Evolutionary conservation across 2,797 vertebrate genomes (phyloP).

Genomic region (Falco concolor): DNA sequence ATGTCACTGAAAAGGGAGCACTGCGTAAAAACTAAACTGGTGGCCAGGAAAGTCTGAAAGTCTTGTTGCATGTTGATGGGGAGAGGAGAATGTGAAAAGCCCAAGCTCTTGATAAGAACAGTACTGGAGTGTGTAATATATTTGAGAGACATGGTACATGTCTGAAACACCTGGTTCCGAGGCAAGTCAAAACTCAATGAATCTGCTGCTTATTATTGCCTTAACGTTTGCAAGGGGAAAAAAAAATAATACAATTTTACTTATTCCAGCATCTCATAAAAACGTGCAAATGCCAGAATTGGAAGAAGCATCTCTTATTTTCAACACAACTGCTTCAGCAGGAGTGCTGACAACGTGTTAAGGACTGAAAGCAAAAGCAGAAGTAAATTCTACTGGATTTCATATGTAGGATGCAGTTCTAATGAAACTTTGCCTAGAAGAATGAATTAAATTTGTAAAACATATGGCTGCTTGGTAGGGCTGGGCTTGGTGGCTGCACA

Average conservation of each 20-base stretch:
- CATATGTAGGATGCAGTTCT: not conserved
- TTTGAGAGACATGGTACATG: not conserved
- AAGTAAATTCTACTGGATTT: not conserved
- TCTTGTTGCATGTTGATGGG: not conserved
- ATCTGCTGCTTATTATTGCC: conserved; percentile 21
- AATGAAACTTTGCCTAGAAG: not conserved
- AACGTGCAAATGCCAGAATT: conserved; percentile 15
- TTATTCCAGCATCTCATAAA: conserved; percentile 5
- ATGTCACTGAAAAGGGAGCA: not conserved
- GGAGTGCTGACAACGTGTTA: not conserved
- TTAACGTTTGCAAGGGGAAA: not conserved
- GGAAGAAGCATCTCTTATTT: conserved; percentile 18
- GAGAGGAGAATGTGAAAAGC: not conserved
- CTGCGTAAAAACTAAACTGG: not conserved
- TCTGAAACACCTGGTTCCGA: not conserved
- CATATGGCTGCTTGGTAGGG: not conserved
- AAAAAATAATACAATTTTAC: not conserved
- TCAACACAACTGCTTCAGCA: not conserved
- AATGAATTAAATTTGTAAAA: not conserved
- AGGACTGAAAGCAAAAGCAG: not conserved
- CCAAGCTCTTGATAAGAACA: not conserved
- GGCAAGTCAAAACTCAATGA: not conserved
- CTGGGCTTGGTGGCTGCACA: rapidly evolving
- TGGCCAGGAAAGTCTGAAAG: not conserved
- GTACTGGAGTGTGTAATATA: not conserved